These are phyloP conservation scores for Ellobius talpinus DNA, from an alignment of 2,113 vertebrate genomes.

Conservation along the genomic window DNA sequence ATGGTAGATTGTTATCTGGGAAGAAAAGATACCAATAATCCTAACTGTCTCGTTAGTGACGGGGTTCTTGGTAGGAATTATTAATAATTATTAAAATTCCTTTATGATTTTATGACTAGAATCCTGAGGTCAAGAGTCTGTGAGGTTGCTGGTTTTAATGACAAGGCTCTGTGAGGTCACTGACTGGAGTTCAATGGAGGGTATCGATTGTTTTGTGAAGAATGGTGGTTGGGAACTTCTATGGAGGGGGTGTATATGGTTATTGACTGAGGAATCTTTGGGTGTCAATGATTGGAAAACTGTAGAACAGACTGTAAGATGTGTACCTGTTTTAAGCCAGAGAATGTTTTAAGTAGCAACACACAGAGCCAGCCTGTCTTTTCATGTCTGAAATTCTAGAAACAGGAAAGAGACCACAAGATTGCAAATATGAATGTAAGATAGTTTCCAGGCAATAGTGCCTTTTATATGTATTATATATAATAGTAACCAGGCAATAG, in stretches of 20 bases:
- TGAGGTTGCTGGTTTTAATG: not conserved
- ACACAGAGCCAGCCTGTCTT: not conserved
- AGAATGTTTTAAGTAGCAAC: not conserved
- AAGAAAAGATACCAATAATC: not conserved
- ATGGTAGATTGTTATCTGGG: not conserved
- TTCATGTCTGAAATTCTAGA: constrained; percentile 2
- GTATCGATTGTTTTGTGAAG: not conserved
- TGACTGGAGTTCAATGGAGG: not conserved
- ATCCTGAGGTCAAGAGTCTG: not conserved
- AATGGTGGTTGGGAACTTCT: not conserved
- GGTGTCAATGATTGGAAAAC: not conserved
- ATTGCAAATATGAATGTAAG: not conserved
- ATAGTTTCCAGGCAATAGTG: not conserved
- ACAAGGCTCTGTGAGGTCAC: not conserved
- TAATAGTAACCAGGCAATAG: not conserved
- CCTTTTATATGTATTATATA: no score
- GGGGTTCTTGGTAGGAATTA: not conserved
- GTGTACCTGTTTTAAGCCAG: not conserved
- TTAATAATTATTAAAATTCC: not conserved
- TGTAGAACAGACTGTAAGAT: not conserved
- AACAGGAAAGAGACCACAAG: not conserved
- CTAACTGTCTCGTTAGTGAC: not conserved
- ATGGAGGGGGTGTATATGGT: not conserved
- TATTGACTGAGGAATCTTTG: not conserved
- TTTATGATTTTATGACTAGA: not conserved